Conservation (phyloP, 2,797 vertebrate species). For the Prunella strophiata region DNA sequence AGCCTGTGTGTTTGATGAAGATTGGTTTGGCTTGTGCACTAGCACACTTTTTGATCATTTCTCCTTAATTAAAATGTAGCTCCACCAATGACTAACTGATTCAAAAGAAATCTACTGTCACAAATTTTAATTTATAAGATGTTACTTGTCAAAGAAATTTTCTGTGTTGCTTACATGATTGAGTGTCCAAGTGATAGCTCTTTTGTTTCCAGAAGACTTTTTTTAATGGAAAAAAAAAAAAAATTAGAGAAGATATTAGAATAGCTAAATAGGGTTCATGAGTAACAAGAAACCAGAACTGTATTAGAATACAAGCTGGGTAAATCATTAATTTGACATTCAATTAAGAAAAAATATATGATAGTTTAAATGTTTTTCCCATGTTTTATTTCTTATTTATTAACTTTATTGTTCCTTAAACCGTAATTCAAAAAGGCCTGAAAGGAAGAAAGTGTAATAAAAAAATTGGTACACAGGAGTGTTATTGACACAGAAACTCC, state of each 20-base stretch:
- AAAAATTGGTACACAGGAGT: background rate
- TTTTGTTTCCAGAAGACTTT: background rate
- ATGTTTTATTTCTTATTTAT: background rate
- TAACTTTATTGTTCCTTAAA: background rate
- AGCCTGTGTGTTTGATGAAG: background rate
- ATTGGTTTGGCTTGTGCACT: background rate
- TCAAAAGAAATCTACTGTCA: background rate
- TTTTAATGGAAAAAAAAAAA: background rate
- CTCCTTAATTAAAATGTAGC: background rate
- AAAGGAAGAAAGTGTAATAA: background rate
- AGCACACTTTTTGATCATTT: background rate
- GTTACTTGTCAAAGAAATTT: background rate
- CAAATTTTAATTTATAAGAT: background rate
- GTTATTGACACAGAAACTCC: background rate
- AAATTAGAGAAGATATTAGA: background rate
- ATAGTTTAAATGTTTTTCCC: background rate
- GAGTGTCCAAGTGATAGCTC: background rate
- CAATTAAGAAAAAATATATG: background rate
- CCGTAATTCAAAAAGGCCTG: background rate
- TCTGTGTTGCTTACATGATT: background rate
- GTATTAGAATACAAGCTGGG: background rate
- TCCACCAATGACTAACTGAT: background rate
- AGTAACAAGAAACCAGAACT: background rate
- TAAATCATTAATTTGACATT: background rate
- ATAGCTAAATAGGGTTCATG: background rate